Evolutionary conservation across 2,113 vertebrate species (phyloP), one percentile per base, ranked within the genome.

Genomic region (Terrapene triunguis): DNA sequence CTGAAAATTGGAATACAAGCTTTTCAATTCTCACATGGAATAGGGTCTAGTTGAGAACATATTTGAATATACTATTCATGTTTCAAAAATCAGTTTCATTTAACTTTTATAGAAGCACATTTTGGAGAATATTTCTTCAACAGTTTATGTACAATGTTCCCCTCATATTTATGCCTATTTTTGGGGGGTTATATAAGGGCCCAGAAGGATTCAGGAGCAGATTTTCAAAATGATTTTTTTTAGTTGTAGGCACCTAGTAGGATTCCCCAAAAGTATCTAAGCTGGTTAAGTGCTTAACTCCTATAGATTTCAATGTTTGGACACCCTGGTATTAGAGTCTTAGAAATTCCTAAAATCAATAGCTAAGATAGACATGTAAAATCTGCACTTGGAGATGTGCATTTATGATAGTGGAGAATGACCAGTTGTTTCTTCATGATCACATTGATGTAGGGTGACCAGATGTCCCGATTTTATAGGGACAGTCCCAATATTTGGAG

Each of bases 131-230:
- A 1, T 85, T 92, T 86, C 14, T 10, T 2, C 44, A 4, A 47
- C 51, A 79, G 10, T 89, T 82, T 80, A 50, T 32, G 22, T 24
- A 80, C 48, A 80, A 80, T 50, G 50, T 85, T 84, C 29, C 57
- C 27, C 1, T 1, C 3, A 6, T 69, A 59, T 90, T 89, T 65
- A 42, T 82, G 4, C 76, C 51, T 82, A 10, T 8, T 62, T 94
- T 92, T 0, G 0, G 19, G 51, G 6, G 7, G 51, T 13, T 5
- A n/a, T 88, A 22, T 82, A n/a, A 51, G 10, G 22, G 47, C 80
- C 27, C 4, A 62, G 57, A 57, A 48, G 74, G 83, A 11, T 11
- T 42, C n/a, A 47, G 11, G 1, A 25, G 81, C 32, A 92, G 11
- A 65, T 74, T 88, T 32, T 82, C 59, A 32, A 25, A 81, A 86